Conservation (phyloP, 2,888 invertebrate species). For the Choreutis nemorana region DNA sequence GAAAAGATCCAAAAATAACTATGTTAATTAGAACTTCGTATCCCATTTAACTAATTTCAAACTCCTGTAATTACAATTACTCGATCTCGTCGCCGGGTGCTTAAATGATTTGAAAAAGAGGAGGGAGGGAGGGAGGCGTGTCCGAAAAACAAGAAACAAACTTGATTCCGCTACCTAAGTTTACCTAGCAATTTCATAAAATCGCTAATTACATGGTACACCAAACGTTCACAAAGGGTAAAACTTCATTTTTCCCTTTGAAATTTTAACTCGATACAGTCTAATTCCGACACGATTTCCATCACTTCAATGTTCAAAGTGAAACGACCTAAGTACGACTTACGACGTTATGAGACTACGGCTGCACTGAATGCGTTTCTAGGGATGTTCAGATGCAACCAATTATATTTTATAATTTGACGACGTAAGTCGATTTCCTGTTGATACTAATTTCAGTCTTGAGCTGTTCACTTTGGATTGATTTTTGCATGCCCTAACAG, state of each 20-base stretch:
- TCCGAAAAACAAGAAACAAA: constrained; percentile 17
- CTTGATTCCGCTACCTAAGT: constrained; percentile 25
- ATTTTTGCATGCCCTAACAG: constrained; percentile 11
- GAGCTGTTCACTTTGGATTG: constrained; percentile 8
- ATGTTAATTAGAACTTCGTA: too few species aligned
- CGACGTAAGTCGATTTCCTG: constrained; percentile 15
- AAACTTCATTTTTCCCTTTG: constrained; percentile 23
- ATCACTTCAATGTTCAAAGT: constrained; percentile 14
- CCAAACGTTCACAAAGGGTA: constrained; percentile 47
- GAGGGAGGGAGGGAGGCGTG: constrained; percentile 9
- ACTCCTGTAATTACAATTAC: too few species aligned
- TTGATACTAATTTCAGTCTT: constrained; percentile 16
- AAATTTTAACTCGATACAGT: constrained; percentile 8
- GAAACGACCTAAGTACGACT: constrained; percentile 8
- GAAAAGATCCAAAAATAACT: too few species aligned
- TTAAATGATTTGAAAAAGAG: background rate
- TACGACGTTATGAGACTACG: constrained; percentile 19
- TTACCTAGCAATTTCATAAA: constrained; percentile 61
- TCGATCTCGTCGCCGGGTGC: too few species aligned
- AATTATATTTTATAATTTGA: constrained; percentile 14
- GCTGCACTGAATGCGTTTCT: constrained; percentile 49
- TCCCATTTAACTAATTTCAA: too few species aligned
- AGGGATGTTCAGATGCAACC: constrained; percentile 62
- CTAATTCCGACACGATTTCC: constrained; percentile 17
- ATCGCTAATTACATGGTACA: constrained; percentile 60